These are phyloP conservation scores for Pogonocherus hispidulus DNA, from an alignment of 2,888 invertebrate species.

Conservation along the genomic window DNA sequence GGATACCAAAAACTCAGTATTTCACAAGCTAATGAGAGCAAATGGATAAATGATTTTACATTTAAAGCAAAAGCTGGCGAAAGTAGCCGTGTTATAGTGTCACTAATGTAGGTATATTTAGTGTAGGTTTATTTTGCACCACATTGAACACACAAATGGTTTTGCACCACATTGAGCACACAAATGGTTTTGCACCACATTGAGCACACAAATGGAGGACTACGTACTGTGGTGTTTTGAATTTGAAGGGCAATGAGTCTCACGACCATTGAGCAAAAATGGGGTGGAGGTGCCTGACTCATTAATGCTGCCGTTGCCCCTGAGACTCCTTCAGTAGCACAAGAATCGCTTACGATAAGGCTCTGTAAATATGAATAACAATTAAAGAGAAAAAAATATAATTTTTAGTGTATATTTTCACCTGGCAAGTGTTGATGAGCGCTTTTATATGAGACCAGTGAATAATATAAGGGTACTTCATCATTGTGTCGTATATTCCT, in stretches of 20 bases:
- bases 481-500: slow-evolving; percentile 95
- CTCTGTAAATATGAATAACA: slow-evolving; percentile 69
- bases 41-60: background rate
- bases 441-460: slow-evolving; percentile 96
- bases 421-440: slow-evolving; percentile 88
- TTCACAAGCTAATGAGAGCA: background rate
- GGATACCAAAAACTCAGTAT: background rate
- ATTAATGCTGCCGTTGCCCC: slow-evolving; percentile 89
- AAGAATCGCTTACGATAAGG: slow-evolving; percentile 84
- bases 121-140: too few relatives aligned
- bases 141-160: too few relatives aligned
- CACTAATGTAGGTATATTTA: too few relatives aligned
- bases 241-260: slow-evolving; percentile 95
- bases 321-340: slow-evolving; percentile 79
- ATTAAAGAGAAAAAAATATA: background rate
- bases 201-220: background rate
- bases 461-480: slow-evolving; percentile 94
- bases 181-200: slow-evolving; percentile 16
- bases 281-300: slow-evolving; percentile 93
- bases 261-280: slow-evolving; percentile 97
- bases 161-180: background rate
- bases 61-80: slow-evolving; percentile 14
- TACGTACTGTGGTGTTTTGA: slow-evolving; percentile 87
- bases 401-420: slow-evolving; percentile 62
- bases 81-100: background rate